phyloP scores from a whole-genome alignment of 2,888 invertebrate genomes.

The Lycophotia porphyrea region DNA sequence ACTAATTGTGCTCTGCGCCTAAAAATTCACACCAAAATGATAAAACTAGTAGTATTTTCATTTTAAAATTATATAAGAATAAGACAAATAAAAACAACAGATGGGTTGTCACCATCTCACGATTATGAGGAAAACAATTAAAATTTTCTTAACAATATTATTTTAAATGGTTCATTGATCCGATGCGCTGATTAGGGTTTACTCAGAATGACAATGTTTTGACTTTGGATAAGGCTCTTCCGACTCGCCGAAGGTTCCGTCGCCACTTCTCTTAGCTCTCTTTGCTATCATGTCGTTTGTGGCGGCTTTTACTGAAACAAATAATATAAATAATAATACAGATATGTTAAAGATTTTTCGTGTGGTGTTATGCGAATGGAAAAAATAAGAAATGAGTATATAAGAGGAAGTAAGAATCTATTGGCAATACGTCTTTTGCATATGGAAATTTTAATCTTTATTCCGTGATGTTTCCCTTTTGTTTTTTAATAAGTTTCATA shows the following conservation, averaged over 20 bases:
- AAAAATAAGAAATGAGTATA: no score
- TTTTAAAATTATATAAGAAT: background rate
- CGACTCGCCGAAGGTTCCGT: constrained; percentile 76
- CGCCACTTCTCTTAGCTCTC: constrained; percentile 80
- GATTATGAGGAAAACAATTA: constrained; percentile 1
- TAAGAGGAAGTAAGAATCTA: no score
- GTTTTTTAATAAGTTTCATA: no score
- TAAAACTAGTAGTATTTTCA: background rate
- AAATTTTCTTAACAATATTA: constrained; percentile 5
- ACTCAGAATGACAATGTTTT: constrained; percentile 56
- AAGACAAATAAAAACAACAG: constrained; percentile 22
- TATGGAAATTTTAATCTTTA: no score
- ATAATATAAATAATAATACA: background rate
- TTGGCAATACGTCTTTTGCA: no score
- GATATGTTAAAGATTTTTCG: no score
- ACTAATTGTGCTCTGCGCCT: background rate
- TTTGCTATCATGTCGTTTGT: constrained; percentile 80
- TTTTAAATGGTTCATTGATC: background rate
- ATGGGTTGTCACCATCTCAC: constrained; percentile 5
- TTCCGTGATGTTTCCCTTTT: no score
- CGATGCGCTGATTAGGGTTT: constrained; percentile 15
- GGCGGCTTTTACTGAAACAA: constrained; percentile 85
- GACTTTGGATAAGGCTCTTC: constrained; percentile 77
- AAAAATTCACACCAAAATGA: no score
- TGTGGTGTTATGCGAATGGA: no score